These are phyloP conservation scores for Nylanderia fulva DNA, from an alignment of 1,140 invertebrate genomes.

Conservation along the genomic window DNA sequence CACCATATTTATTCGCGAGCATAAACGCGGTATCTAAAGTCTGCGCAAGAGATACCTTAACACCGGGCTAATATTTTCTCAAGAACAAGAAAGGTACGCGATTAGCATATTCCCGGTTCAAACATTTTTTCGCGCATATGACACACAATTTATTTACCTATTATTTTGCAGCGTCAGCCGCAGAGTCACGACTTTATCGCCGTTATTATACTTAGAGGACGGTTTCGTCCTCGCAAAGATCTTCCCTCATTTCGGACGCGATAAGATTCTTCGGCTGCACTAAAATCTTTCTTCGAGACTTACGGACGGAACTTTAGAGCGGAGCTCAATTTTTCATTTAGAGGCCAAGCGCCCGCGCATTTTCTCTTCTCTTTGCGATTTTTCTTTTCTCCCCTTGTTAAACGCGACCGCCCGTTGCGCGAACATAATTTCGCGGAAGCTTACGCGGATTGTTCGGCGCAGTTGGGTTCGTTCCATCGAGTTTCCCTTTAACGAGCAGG, in stretches of 20 bases:
- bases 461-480: not conserved
- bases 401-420: not conserved
- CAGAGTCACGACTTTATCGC: slow-evolving; percentile 22
- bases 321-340: slow-evolving; percentile 61
- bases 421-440: slow-evolving; percentile 41
- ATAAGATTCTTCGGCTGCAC: slow-evolving; percentile 43
- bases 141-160: slow-evolving; percentile 34
- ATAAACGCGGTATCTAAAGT: not conserved
- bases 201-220: slow-evolving; percentile 12
- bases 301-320: slow-evolving; percentile 31
- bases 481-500: slow-evolving; percentile 38
- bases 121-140: not conserved
- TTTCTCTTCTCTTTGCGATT: slow-evolving; percentile 19
- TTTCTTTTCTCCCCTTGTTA: slow-evolving; percentile 1
- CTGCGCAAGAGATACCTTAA: slow-evolving; percentile 2
- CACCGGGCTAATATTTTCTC: not conserved
- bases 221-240: not conserved
- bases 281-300: slow-evolving; percentile 44
- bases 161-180: slow-evolving; percentile 19
- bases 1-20: slow-evolving; percentile 28
- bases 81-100: not conserved
- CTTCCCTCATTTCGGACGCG: not conserved
- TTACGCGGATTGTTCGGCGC: slow-evolving; percentile 38
- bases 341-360: slow-evolving; percentile 18
- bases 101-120: not conserved